Conservation (phyloP, 2,797 vertebrate genomes). For the Xyrichtys novacula region DNA sequence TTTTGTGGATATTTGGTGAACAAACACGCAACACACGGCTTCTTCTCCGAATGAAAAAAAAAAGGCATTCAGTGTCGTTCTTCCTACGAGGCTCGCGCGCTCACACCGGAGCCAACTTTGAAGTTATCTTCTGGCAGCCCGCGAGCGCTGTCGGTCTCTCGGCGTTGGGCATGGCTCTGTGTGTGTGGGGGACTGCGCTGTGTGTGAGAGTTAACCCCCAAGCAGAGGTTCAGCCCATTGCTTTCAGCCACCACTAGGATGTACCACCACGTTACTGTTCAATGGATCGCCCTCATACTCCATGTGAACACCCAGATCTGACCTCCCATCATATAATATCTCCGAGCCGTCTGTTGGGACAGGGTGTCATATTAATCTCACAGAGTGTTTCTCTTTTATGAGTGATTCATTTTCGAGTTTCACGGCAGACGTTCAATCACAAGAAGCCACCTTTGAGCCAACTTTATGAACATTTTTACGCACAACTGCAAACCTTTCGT, state of each 20-base stretch:
- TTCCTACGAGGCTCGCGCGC: slow-evolving; percentile 35
- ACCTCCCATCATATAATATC: slow-evolving; percentile 70
- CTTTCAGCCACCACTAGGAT: slow-evolving; percentile 89
- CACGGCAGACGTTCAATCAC: slow-evolving; percentile 27
- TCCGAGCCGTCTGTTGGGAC: slow-evolving; percentile 9
- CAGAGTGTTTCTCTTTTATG: slow-evolving; percentile 10
- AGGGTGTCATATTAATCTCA: slow-evolving; percentile 34
- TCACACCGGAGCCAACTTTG: slow-evolving; percentile 57
- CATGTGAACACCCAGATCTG: slow-evolving; percentile 68
- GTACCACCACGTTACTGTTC: slow-evolving; percentile 87
- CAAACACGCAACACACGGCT: slow-evolving; percentile 26
- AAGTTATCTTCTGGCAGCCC: slow-evolving; percentile 68
- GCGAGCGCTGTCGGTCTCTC: slow-evolving; percentile 54
- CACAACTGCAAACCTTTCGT: slow-evolving; percentile 5
- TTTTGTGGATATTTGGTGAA: slow-evolving; percentile 33
- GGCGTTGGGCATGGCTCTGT: slow-evolving; percentile 63
- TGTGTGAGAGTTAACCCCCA: slow-evolving; percentile 82
- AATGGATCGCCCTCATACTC: slow-evolving; percentile 62
- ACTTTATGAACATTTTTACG: slow-evolving; percentile 41
- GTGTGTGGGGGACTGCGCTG: slow-evolving; percentile 76
- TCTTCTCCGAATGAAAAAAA: slow-evolving; percentile 1
- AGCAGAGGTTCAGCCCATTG: slow-evolving; percentile 86
- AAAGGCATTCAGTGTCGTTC: slow-evolving; percentile 25
- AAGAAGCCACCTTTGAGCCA: neutral
- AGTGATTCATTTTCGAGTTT: neutral